phyloP scores from a whole-genome alignment of 2,113 vertebrate genomes.

The Gadus chalcogrammus region DNA sequence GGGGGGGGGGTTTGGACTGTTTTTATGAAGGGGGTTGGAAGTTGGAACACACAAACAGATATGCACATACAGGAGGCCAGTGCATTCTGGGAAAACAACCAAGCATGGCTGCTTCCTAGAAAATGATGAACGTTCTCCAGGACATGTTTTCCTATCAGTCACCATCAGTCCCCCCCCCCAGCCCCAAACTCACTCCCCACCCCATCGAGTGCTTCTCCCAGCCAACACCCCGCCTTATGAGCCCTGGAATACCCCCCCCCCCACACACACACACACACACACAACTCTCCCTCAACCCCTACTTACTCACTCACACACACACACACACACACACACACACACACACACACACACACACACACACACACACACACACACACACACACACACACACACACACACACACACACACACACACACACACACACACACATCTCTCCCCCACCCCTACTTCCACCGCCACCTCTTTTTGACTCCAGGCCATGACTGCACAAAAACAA shows the following conservation, averaged over 20 bases:
- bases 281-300: background rate
- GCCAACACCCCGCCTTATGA: conserved; percentile 22
- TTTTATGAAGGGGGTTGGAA: background rate
- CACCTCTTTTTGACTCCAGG: conserved; percentile 34
- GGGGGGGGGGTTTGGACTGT: conserved; percentile 27
- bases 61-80: conserved; percentile 7
- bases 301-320: background rate
- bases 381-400: conserved; percentile 13
- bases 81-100: conserved; percentile 42
- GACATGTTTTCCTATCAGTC: conserved; percentile 35
- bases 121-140: conserved; percentile 62
- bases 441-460: conserved; percentile 11
- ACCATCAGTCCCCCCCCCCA: conserved; percentile 20
- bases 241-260: conserved; percentile 19
- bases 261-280: conserved; percentile 13
- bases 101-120: conserved; percentile 73
- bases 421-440: background rate
- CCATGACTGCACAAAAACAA: conserved; percentile 68
- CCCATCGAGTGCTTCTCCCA: conserved; percentile 15
- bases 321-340: conserved; percentile 2
- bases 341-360: conserved; percentile 8
- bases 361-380: conserved; percentile 1
- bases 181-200: conserved; percentile 9
- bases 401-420: background rate
- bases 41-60: conserved; percentile 1